Conservation (phyloP, 2,888 invertebrate genomes). For the Leucania comma region DNA sequence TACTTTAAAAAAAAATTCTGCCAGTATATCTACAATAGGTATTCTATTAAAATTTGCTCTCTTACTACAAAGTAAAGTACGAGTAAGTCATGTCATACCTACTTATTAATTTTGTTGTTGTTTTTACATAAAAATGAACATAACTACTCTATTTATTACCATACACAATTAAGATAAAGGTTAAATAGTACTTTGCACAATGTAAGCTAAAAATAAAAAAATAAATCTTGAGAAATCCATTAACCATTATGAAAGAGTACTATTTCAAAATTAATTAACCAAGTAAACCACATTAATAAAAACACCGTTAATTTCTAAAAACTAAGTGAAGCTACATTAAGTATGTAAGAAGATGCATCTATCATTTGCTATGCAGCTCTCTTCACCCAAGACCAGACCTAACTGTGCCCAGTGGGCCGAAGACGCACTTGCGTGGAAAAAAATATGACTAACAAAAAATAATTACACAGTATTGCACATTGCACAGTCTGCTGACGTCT, state of each 20-base stretch:
- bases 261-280: not conserved
- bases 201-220: conserved; percentile 15
- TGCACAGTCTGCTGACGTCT: conserved; percentile 57
- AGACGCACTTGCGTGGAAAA: conserved; percentile 37
- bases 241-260: not conserved
- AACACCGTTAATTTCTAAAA: conserved; percentile 48
- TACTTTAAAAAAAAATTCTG: too few species aligned
- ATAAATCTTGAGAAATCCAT: not conserved
- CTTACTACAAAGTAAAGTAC: conserved; percentile 6
- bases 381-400: conserved; percentile 55
- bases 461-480: conserved; percentile 47
- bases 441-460: conserved; percentile 33
- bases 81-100: conserved; percentile 3
- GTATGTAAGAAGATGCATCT: conserved; percentile 50
- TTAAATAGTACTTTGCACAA: conserved; percentile 19
- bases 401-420: conserved; percentile 66
- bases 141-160: conserved; percentile 3
- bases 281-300: conserved; percentile 17
- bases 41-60: not conserved
- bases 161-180: conserved; percentile 17
- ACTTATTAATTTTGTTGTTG: conserved; percentile 18
- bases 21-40: not conserved
- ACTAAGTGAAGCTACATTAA: conserved; percentile 38
- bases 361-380: conserved; percentile 48
- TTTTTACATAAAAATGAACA: conserved; percentile 12